Evolutionary conservation across 2,113 vertebrate genomes (phyloP), one percentile per base, ranked within the genome.

Genomic region (Pan troglodytes): DNA sequence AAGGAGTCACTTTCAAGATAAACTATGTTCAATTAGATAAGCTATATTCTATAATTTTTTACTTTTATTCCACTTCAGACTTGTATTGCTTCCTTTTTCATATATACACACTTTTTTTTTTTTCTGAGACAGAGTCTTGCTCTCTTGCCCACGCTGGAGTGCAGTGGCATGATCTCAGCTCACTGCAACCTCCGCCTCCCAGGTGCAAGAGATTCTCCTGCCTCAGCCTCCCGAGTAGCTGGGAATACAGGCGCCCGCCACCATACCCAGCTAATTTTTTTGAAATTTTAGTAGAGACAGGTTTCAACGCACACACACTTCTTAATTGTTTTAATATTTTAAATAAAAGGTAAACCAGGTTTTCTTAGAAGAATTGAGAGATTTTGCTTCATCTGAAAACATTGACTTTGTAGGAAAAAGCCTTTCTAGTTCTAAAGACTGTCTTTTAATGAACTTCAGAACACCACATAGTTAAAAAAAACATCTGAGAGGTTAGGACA

Each of bases 11-110:
- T 94, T 97, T 70, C 52, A 87, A 83, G 68, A 67, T 87, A 55
- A 61, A 79, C 32, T 68, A 17, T 40, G 7, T 95, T 88, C 0
- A 1, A 57, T 95, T 84, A 45, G 20, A 72, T 72, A 57, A 79
- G 13, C 30, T 90, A 17, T 78, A 73, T 83, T 86, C 38, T 96
- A 68, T 81, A 57, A 78, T 72, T 93, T 96, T 93, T 59, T 17
- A 38, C 13, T 75, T 97, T 84, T 95, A 82, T 78, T 93, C 57
- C 55, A 2, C 86, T 91, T 52, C 38, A 9, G 40, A 88, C 40
- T 89, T 87, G 13, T 16, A 40, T 35, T 45, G 6, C n/a, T 78
- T 93, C 11, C 10, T 67, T 50, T 79, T n/a, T 40, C 59, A 35
- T n/a, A 43, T 30, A 61, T 10, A 59, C 22, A 80, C 59, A 67